A percentile compares a stretch with the other conserved stretches of the same genome.
Evolutionary conservation across 1,140 invertebrate genomes (phyloP).

Genomic region (Papilio glaucus): DNA sequence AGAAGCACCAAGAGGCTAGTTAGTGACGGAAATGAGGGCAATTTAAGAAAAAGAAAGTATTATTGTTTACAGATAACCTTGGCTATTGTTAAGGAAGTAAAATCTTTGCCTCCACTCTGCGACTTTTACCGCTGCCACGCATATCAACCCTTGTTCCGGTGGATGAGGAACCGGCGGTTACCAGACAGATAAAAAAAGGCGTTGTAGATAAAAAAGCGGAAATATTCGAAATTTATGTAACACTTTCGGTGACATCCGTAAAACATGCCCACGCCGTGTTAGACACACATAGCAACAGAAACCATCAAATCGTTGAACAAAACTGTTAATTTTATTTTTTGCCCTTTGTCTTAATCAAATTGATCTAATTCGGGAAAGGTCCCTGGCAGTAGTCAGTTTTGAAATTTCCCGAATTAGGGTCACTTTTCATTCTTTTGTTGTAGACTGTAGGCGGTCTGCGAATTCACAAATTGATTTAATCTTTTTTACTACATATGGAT

Average conservation of each 20-base stretch:
- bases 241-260: neutral
- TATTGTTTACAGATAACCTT: neutral
- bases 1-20: too few species aligned
- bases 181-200: neutral
- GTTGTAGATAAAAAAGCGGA: constrained; percentile 23
- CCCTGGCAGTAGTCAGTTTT: too few species aligned
- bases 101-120: neutral
- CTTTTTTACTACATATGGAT: too few species aligned
- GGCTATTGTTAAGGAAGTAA: neutral
- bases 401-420: too few species aligned
- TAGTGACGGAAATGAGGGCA: too few species aligned
- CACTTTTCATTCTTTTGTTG: neutral
- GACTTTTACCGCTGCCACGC: neutral
- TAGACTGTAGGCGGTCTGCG: too few species aligned
- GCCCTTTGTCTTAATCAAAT: too few species aligned
- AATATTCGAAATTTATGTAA: constrained; percentile 7
- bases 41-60: too few species aligned
- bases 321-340: too few species aligned
- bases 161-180: neutral
- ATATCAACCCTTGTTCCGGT: constrained; percentile 21
- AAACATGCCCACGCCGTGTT: neutral
- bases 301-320: too few species aligned
- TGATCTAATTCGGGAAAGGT: too few species aligned
- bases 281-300: neutral
- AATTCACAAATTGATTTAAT: neutral